Percentiles rank a stretch among this genome's conserved stretches.
Conservation (phyloP, 2,797 vertebrate species). For the Peromyscus melanophrys region DNA sequence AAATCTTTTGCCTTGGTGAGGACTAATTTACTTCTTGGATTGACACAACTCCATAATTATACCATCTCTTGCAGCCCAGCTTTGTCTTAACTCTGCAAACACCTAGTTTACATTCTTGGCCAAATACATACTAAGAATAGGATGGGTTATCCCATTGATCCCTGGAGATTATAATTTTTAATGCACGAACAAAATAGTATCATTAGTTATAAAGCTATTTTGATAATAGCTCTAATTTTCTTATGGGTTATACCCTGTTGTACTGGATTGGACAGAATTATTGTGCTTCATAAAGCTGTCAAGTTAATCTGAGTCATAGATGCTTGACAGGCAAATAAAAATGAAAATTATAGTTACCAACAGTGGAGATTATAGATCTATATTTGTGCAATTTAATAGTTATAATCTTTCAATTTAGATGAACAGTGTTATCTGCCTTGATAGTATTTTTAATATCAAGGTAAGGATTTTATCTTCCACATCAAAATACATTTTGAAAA, state of each 20-base stretch:
- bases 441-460: slow-evolving; percentile 80
- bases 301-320: slow-evolving; percentile 77
- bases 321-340: slow-evolving; percentile 74
- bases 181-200: slow-evolving; percentile 47
- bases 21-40: neutral
- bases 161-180: slow-evolving; percentile 43
- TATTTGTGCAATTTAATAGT: slow-evolving; percentile 69
- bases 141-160: neutral
- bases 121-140: neutral
- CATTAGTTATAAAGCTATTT: slow-evolving; percentile 45
- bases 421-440: slow-evolving; percentile 69
- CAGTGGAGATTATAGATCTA: slow-evolving; percentile 77
- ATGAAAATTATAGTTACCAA: slow-evolving; percentile 77
- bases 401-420: slow-evolving; percentile 82
- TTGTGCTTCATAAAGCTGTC: slow-evolving; percentile 62
- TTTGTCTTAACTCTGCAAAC: neutral
- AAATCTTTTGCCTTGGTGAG: neutral
- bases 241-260: slow-evolving; percentile 14
- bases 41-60: neutral
- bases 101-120: neutral
- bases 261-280: slow-evolving; percentile 48
- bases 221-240: slow-evolving; percentile 57
- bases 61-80: neutral
- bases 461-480: slow-evolving; percentile 77
- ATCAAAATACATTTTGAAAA: slow-evolving; percentile 77